Evolutionary conservation across 2,888 invertebrate species (phyloP).

Genomic region (Phytoseiulus persimilis): DNA sequence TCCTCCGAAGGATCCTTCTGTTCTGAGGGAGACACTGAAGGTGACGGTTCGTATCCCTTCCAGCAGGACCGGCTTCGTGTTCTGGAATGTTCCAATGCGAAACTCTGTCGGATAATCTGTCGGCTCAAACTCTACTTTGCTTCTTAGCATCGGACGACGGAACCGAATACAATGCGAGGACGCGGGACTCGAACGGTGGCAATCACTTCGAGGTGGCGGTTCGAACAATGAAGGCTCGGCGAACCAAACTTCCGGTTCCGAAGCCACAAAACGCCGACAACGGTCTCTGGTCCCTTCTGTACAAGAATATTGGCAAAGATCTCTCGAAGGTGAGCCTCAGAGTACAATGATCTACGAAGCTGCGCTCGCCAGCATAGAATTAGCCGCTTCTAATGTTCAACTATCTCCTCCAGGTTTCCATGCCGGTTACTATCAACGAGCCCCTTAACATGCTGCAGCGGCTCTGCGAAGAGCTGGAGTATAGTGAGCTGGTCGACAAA

Average conservation of each 20-base stretch:
- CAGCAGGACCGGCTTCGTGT: too few species aligned
- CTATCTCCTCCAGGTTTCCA: conserved; percentile 53
- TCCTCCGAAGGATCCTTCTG: conserved; percentile 61
- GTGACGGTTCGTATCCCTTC: conserved; percentile 19
- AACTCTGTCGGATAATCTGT: too few species aligned
- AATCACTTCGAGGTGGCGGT: conserved; percentile 47
- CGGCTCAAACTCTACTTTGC: neutral
- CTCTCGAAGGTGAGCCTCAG: conserved; percentile 60
- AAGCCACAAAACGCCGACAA: conserved; percentile 58
- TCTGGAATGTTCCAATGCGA: too few species aligned
- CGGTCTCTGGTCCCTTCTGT: conserved; percentile 68
- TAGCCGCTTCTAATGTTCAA: too few species aligned
- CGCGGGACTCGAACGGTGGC: conserved; percentile 47
- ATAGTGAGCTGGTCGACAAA: conserved; percentile 68
- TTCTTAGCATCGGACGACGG: conserved; percentile 41
- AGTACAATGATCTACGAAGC: too few species aligned
- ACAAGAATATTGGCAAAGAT: conserved; percentile 76
- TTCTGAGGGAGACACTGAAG: conserved; percentile 56
- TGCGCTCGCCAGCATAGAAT: too few species aligned
- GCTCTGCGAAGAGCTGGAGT: conserved; percentile 73
- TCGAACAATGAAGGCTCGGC: conserved; percentile 55
- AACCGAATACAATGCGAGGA: conserved; percentile 43
- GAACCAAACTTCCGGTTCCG: conserved; percentile 63
- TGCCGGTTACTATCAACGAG: conserved; percentile 77
- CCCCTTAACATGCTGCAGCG: conserved; percentile 70